Evolutionary conservation across 2,113 vertebrate species (phyloP).

Genomic region (Spilogale gracilis): DNA sequence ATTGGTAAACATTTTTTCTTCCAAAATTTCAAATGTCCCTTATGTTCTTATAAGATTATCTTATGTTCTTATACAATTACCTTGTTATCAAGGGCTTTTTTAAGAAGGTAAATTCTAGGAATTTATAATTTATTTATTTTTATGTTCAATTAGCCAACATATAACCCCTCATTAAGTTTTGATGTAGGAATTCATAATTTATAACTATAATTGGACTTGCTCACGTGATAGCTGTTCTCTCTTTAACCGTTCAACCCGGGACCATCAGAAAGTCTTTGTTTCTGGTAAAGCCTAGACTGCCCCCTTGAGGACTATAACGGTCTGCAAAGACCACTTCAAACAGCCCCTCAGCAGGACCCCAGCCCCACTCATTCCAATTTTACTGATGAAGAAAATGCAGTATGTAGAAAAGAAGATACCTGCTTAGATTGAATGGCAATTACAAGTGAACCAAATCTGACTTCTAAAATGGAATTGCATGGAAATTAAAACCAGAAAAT

Average conservation of each 20-base stretch:
- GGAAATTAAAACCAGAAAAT: neutral
- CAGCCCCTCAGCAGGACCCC: too few species aligned
- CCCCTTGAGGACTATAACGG: neutral
- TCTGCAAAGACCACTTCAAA: neutral
- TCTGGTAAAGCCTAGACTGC: neutral
- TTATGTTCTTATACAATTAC: neutral
- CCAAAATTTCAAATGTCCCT: neutral
- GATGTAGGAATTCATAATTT: too few species aligned
- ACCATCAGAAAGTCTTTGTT: neutral
- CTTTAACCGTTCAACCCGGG: neutral
- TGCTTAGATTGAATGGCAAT: fast-evolving
- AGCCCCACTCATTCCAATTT: neutral
- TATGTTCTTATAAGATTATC: conserved; percentile 4
- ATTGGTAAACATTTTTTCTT: neutral
- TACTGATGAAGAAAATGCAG: neutral
- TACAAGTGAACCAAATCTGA: neutral
- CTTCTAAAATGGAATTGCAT: neutral
- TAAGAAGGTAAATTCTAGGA: neutral
- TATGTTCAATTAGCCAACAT: too few species aligned
- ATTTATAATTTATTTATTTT: neutral
- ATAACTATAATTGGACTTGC: neutral
- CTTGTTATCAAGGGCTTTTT: neutral
- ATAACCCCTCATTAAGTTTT: too few species aligned
- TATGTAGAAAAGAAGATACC: neutral
- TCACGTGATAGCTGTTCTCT: neutral